Evolutionary conservation across 2,888 invertebrate species (phyloP), one percentile per base, ranked within the genome.

Genomic region (Holacanthella duospinosa): DNA sequence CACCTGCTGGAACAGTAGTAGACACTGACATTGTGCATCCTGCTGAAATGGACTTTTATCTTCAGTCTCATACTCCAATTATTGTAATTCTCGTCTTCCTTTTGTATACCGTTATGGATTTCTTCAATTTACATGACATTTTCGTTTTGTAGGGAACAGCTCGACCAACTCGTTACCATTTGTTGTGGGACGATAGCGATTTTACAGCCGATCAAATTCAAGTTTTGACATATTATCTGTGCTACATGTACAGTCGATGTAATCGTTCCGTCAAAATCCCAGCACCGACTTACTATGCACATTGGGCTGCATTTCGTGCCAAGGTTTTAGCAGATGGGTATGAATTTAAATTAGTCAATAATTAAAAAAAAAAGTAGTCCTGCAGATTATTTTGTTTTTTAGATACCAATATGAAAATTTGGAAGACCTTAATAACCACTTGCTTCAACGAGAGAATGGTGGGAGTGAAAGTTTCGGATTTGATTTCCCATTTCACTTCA

Each of bases 201-300:
- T 81, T 89, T 70, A 78, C 81, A 0, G 83, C 87, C 69, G 85
- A 91, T 75, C 83, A 87, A 63, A 80, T 93, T 57, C 88, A 93
- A 75, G 81, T 84, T 70, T 76, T 92, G 66, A 86, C 91, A 0
- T 92, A 86, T 77, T 86, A 87, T 75, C 78, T 94, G 57, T 93
- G 93, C 74, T 90, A 93, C 75, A 78, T 90, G 79, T 93, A 88
- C 78, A 83, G 88, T 1, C 84, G 93, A 6, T 92, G 93, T 75
- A 86, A 85, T 69, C 71, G 75, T 19, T 68, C 74, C 81, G 92
- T 72, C 29, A 73, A 74, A 43, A 73, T 75, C 24, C 60, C 60
- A 29, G 60, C 60, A 26, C 60, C 60, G 19, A 60, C 60, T 4
- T 60, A 60, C 48, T 60, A 60, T 24, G 60, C 64, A 26, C 66